These are phyloP conservation scores for Augochlora pura DNA, from an alignment of 1,140 invertebrate species.

Conservation along the genomic window DNA sequence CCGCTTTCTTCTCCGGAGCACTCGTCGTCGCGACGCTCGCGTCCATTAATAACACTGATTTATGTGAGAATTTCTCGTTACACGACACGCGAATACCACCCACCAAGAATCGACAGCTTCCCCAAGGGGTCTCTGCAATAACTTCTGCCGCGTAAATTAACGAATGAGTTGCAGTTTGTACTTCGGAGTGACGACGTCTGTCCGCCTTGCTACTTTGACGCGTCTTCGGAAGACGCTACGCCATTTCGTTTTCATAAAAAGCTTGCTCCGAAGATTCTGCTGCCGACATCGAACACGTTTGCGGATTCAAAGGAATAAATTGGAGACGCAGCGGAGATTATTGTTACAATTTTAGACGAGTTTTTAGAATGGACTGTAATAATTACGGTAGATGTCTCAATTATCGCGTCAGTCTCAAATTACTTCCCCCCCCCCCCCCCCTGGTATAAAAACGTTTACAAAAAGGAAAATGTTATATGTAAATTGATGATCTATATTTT, in stretches of 20 bases:
- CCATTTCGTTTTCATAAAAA: background rate
- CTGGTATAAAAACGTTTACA: too few relatives aligned
- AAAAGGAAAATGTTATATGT: too few relatives aligned
- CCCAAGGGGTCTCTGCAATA: slow-evolving; percentile 43
- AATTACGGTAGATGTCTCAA: too few relatives aligned
- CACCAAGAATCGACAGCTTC: slow-evolving; percentile 62
- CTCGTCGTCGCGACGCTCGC: slow-evolving; percentile 15
- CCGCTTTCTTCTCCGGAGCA: slow-evolving; percentile 39
- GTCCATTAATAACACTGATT: slow-evolving; percentile 67
- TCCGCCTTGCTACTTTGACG: slow-evolving; percentile 47
- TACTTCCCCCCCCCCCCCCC: too few relatives aligned
- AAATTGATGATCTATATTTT: too few relatives aligned
- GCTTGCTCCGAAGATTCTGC: background rate
- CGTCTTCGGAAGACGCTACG: slow-evolving; percentile 7
- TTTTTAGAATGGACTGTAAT: too few relatives aligned
- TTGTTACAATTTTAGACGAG: too few relatives aligned
- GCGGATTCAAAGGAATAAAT: background rate
- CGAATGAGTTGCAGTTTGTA: slow-evolving; percentile 65
- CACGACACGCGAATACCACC: slow-evolving; percentile 44
- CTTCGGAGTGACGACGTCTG: slow-evolving; percentile 44
- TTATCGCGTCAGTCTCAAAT: too few relatives aligned
- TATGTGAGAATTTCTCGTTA: slow-evolving; percentile 64
- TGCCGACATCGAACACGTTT: background rate
- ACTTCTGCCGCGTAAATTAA: slow-evolving; percentile 67
- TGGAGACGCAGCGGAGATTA: too few relatives aligned